Evolutionary conservation across 1,140 invertebrate genomes (phyloP).

Genomic region (Cataglyphis hispanica): DNA sequence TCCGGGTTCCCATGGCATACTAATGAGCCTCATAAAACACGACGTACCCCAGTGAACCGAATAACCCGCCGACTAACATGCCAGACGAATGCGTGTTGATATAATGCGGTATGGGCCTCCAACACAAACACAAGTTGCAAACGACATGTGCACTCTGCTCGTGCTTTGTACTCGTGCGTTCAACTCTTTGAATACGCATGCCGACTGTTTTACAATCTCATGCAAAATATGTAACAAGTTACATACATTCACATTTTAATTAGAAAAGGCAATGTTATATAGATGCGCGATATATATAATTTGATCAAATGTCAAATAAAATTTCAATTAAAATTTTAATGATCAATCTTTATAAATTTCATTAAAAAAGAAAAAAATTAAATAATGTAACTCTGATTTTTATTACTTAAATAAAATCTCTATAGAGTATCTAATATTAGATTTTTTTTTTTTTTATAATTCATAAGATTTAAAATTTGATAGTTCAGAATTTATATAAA

Average conservation of each 20-base stretch:
- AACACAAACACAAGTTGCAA: neutral
- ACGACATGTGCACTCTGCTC: slow-evolving; percentile 8
- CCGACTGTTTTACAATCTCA: slow-evolving; percentile 7
- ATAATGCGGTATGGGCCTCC: neutral
- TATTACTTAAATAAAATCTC: neutral
- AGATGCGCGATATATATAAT: no score
- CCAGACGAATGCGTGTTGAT: neutral
- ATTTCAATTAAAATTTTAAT: no score
- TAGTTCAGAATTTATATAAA: neutral
- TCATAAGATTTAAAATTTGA: neutral
- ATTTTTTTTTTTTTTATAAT: neutral
- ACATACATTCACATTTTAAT: neutral
- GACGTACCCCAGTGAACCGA: slow-evolving; percentile 55
- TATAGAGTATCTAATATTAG: neutral
- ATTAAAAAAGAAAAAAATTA: no score
- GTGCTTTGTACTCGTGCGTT: slow-evolving; percentile 21
- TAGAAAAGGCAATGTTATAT: no score
- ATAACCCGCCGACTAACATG: slow-evolving; percentile 54
- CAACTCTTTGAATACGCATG: slow-evolving; percentile 5
- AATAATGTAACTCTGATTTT: neutral
- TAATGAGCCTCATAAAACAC: slow-evolving; percentile 63
- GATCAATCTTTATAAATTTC: no score
- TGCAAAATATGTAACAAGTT: neutral
- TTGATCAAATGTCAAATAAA: no score
- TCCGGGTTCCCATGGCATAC: slow-evolving; percentile 53